Evolutionary conservation across 2,888 invertebrate genomes (phyloP), one percentile per base, ranked within the genome.

Genomic region (Eristalis intricaria): DNA sequence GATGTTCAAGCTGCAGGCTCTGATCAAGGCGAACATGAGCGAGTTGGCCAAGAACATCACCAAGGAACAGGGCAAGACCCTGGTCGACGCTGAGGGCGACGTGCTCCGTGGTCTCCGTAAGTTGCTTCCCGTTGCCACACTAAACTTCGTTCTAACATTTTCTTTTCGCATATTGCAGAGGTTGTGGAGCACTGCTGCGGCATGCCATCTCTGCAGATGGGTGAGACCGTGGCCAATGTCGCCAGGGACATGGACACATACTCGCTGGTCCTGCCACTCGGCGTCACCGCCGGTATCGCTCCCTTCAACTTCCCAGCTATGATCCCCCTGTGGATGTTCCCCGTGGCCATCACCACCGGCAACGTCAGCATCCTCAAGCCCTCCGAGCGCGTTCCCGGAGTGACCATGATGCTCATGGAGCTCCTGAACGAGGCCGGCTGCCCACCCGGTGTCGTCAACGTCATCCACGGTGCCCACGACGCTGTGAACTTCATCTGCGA

Each of bases 291-390:
- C 91, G 99, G 99, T 68, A 98, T 99, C 90, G 97, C 98, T n/a
- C 99, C 99, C 0, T 99, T 99, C 93, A 99, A 99, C 93, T 99
- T 99, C 93, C 99, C 99, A 0, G 99, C 99, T 38, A 99, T 99
- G 99, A 99, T 99, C 90, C 99, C 99, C 0, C 94, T 99, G 4
- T 99, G 99, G 99, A 97, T 97, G 95, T 97, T 97, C 95, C 97
- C 97, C 0, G 94, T 97, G 66, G 96, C 97, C 19, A 94, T 97
- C 56, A 96, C 98, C 7, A 98, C 98, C 74, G 99, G 99, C 65
- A 99, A 99, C 93, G 98, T 99, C 0, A 97, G 97, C 93, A 94
- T 99, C 75, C 94, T 99, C 91, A 99, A 97, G 94, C 99, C 99
- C 0, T 99, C 99, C 0, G 99, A 99, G 93, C 95, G 99, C 90